Base-by-base conservation (phyloP, 2,888 invertebrate genomes). In the Cerastis rubricosa region DNA sequence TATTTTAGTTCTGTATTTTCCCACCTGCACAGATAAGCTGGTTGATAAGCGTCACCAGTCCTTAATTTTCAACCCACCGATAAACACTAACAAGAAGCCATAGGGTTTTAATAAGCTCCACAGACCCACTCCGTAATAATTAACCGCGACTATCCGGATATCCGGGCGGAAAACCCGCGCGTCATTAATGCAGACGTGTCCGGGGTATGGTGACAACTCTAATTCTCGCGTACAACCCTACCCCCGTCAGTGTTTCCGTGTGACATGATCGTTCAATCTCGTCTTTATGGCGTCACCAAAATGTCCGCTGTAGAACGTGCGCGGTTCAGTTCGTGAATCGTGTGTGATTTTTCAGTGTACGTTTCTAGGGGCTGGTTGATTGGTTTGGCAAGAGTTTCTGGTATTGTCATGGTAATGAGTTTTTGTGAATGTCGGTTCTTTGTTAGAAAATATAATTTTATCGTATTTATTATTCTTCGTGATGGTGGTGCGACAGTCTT, bases 231-330 rank as follows among this genome's bases (percentile, higher is more conserved):
- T 70, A 72, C 73, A 82, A 70, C 78, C 78, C 61, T 73, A 85
- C 88, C 80, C 74, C 68, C 64, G 77, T 87, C 87, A 87, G 74
- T 80, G 80, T 83, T 83, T 81, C 80, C 76, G 78, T 78, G 54
- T 72, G 70, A 85, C 85, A 82, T 76, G 75, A 82, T 71, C 87
- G 77, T 86, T 88, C 86, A 86, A 88, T 87, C 78, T 79, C 78
- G 74, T 70, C 40, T 84, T 80, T 88, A 86, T 81, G 75, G 80
- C 76, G 76, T 78, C 79, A 81, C 74, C 63, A 25, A 69, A 49
- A 68, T 76, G 73, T 61, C 45, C 45, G 65, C 43, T 29, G 61
- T 63, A 11, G 43, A 47, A 64, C 29, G 35, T 45, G 29, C 1
- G 43, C 57, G 66, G 43, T 80, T 35, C 17, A 45, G 17, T 17